A percentile compares a stretch with the other conserved stretches of the same genome.
These are phyloP conservation scores for Dryas iulia DNA, from an alignment of 1,140 invertebrate genomes.

Conservation along the genomic window DNA sequence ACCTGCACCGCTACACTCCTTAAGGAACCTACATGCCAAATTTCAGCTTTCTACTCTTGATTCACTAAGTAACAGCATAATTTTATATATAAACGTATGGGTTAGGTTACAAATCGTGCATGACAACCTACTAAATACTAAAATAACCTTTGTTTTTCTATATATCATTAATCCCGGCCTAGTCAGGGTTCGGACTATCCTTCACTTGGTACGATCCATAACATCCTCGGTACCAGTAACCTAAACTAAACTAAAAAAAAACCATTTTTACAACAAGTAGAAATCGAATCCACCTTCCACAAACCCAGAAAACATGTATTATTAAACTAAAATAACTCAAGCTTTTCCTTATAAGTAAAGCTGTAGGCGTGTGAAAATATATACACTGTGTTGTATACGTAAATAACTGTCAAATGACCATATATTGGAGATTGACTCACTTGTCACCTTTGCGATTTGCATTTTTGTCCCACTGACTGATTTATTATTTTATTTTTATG, in stretches of 20 bases:
- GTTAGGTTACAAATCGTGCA: too few relatives aligned
- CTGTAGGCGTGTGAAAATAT: neutral
- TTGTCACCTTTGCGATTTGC: neutral
- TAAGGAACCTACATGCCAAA: too few relatives aligned
- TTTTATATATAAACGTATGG: too few relatives aligned
- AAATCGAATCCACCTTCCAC: neutral
- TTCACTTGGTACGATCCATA: too few relatives aligned
- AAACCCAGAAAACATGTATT: neutral
- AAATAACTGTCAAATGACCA: slow-evolving; percentile 5
- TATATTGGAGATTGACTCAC: slow-evolving; percentile 4
- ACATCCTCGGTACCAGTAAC: too few relatives aligned
- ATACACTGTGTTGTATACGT: neutral
- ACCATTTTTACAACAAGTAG: neutral
- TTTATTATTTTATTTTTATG: slow-evolving; percentile 7
- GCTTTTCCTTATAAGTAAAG: neutral
- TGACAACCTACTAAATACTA: too few relatives aligned
- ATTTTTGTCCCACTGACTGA: neutral
- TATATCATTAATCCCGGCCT: too few relatives aligned
- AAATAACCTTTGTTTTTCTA: too few relatives aligned
- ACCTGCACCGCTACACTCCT: too few relatives aligned
- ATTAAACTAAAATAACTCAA: neutral
- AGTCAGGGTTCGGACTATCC: too few relatives aligned
- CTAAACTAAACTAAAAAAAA: neutral
- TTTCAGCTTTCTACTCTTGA: too few relatives aligned
- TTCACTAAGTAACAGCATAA: too few relatives aligned